Base-by-base conservation (phyloP, 2,888 invertebrate species). In the Gnatocerus cornutus region DNA sequence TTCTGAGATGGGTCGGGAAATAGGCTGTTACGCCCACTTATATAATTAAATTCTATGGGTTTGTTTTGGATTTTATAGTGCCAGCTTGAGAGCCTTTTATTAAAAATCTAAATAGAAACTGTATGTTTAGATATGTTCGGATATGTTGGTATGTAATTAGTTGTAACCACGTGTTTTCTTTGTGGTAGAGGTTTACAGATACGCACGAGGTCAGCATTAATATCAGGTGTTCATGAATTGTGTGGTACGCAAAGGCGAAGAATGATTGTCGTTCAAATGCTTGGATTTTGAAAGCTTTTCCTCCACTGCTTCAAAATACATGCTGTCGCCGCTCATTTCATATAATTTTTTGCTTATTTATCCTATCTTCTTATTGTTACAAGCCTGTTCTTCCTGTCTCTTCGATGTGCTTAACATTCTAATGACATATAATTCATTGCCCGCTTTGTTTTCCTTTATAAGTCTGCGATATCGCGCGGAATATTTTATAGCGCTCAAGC, bases 401-500 rank as follows among this genome's bases (percentile, higher is more conserved):
- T 39, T 39, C 48, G 50, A 52, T 67, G 66, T 52, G 59, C 45
- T 59, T 59, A 43, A 67, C 58, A 67, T 67, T 33, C 66, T 50
- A 67, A 65, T 65, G 48, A 56, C 56, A 48, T 37, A 55, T 63
- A 63, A 64, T 65, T 65, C 56, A 52, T 43, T 21, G 59, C 37
- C 53, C 50, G 61, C 58, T 69, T 69, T 69, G 69, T 69, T 65
- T 65, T 65, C 55, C 69, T 69, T 69, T 69, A 69, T 59, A 64
- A 69, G 63, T 64, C 59, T 37, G 10, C 58, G 29, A 69, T 65
- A 69, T 65, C 53, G 64, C 64, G 65, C 65, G 50, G 69, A 69
- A 69, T 69, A 69, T 69, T 69, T 69, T 65, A 69, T 69, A 55
- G 69, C 55, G 14, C 46, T 69, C 64, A 65, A 69, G 53, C 45